Conservation (phyloP, 2,797 vertebrate genomes). For the Lagorchestes hirsutus region DNA sequence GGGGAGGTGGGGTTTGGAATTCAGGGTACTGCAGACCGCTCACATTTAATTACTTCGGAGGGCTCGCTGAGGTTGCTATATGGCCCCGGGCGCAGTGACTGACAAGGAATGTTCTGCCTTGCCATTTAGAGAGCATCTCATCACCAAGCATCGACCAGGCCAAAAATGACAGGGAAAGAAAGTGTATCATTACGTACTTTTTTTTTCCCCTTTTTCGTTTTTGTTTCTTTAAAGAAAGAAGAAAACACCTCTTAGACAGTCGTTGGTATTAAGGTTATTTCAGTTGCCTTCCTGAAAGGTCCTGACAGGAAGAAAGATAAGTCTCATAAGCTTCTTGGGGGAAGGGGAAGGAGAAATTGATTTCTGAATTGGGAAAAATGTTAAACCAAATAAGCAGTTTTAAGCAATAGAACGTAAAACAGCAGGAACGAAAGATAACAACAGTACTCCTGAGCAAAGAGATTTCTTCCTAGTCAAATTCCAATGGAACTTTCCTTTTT, state of each 20-base stretch:
- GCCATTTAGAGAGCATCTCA: constrained; percentile 83
- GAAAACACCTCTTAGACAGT: neutral
- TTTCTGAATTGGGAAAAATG: neutral
- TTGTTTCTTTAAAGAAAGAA: constrained; percentile 44
- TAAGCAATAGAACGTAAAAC: neutral
- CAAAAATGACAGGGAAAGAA: constrained; percentile 83
- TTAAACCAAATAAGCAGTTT: neutral
- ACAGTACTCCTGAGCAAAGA: neutral
- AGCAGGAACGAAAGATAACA: neutral
- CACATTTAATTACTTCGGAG: constrained; percentile 89
- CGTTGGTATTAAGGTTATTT: constrained; percentile 75
- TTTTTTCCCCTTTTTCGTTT: neutral
- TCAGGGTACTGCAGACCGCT: constrained; percentile 81
- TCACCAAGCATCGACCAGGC: constrained; percentile 83
- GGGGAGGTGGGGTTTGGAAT: constrained; percentile 88
- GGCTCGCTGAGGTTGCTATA: constrained; percentile 80
- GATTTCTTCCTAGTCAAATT: neutral
- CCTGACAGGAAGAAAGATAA: constrained; percentile 54
- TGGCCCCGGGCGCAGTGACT: constrained; percentile 82
- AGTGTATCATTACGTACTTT: constrained; percentile 81
- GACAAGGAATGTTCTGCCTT: constrained; percentile 86
- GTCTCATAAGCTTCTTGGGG: neutral
- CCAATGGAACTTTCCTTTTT: neutral
- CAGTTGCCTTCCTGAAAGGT: constrained; percentile 37
- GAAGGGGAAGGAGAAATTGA: rapidly evolving